phyloP scores from a whole-genome alignment of 2,113 vertebrate species.

The Ctenomys sociabilis region DNA sequence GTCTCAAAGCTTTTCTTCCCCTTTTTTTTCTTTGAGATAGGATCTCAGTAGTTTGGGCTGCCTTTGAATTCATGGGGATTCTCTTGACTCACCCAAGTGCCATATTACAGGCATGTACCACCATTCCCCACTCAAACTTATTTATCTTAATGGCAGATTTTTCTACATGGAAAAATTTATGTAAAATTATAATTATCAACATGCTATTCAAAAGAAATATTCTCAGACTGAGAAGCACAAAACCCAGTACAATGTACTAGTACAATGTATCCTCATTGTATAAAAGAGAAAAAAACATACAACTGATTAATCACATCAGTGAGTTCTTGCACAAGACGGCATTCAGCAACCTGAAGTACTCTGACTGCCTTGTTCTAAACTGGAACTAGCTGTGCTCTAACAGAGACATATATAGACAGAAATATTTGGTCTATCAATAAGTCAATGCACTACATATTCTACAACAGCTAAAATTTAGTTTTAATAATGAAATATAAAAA shows the following conservation, averaged over 20 bases:
- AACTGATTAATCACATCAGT: neutral
- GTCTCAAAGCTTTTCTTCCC: neutral
- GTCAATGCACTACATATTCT: neutral
- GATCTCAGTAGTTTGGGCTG: neutral
- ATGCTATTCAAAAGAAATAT: constrained; percentile 6
- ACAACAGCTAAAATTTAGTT: constrained; percentile 28
- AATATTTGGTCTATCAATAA: constrained; percentile 34
- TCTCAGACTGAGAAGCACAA: neutral
- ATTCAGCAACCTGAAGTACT: neutral
- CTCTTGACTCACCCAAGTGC: neutral
- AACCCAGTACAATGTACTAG: constrained; percentile 28
- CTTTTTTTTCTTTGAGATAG: neutral
- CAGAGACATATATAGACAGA: neutral
- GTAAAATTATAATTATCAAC: neutral
- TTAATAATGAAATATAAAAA: constrained; percentile 34
- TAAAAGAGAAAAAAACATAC: constrained; percentile 32
- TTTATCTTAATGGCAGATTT: neutral
- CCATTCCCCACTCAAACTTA: neutral
- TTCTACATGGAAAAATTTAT: constrained; percentile 48
- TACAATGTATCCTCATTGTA: no score
- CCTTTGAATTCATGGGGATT: neutral
- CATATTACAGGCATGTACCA: neutral
- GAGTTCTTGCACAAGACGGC: neutral
- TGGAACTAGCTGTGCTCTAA: neutral
- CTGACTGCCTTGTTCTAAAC: constrained; percentile 36